Conservation (phyloP, 1,140 invertebrate species). For the Drosophila biarmipes region DNA sequence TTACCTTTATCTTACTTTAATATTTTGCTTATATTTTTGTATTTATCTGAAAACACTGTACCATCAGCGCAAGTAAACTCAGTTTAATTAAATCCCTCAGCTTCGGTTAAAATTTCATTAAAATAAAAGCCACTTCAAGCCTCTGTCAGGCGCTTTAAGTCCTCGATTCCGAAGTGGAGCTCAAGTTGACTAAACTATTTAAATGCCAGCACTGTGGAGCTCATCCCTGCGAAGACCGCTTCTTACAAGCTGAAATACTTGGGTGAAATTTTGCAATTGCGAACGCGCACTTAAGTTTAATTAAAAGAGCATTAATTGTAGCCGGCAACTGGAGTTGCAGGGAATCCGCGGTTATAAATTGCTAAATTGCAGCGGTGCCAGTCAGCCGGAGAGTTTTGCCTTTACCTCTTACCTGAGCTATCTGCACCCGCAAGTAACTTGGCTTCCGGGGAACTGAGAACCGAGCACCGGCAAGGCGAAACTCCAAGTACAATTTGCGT, state of each 20-base stretch:
- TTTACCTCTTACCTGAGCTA: constrained; percentile 41
- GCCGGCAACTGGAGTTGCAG: constrained; percentile 41
- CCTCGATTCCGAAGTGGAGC: constrained; percentile 13
- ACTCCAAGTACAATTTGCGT: constrained; percentile 65
- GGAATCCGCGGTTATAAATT: constrained; percentile 55
- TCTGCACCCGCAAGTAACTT: constrained; percentile 61
- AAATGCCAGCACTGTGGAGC: constrained; percentile 8
- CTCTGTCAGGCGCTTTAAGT: constrained; percentile 37
- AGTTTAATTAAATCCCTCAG: constrained; percentile 22
- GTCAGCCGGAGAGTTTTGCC: constrained; percentile 40
- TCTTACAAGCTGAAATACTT: constrained; percentile 51
- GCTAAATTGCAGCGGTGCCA: constrained; percentile 18
- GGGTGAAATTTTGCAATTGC: constrained; percentile 72
- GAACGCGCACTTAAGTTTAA: constrained; percentile 79
- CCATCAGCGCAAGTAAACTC: constrained; percentile 2
- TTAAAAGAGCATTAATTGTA: constrained; percentile 82
- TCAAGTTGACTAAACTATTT: constrained; percentile 54
- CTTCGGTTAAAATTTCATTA: constrained; percentile 63
- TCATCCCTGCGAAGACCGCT: not conserved
- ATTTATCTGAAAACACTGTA: constrained; percentile 2
- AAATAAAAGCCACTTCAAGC: constrained; percentile 62
- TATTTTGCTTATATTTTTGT: not conserved
- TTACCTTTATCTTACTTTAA: not conserved
- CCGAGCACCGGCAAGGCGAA: not conserved
- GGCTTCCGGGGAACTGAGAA: constrained; percentile 31